Evolutionary conservation across 64 coral and sea anemone genomes (phyloP).

Genomic region (Stichodactyla mertensii): DNA sequence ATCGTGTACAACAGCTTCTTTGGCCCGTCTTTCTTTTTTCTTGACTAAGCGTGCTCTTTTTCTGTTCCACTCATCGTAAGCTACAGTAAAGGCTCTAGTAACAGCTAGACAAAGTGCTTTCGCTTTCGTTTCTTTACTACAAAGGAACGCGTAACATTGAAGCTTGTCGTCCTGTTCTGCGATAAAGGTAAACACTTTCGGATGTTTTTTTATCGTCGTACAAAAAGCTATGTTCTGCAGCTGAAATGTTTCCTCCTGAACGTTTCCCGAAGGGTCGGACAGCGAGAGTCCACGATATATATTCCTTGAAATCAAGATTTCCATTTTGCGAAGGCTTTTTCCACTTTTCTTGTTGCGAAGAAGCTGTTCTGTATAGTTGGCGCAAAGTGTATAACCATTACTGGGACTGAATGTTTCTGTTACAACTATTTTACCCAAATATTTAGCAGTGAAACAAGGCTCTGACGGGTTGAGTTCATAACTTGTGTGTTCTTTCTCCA

Average conservation of each 20-base stretch:
- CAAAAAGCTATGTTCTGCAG: constrained; percentile 76
- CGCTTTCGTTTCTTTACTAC: constrained; percentile 46
- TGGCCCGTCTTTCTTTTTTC: constrained; percentile 28
- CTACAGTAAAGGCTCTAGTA: constrained; percentile 51
- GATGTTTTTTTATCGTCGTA: constrained; percentile 47
- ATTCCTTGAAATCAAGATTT: constrained; percentile 65
- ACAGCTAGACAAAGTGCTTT: constrained; percentile 62
- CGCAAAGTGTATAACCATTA: constrained; percentile 30
- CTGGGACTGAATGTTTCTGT: constrained; percentile 29
- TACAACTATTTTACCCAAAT: constrained; percentile 39
- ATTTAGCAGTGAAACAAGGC: constrained; percentile 42
- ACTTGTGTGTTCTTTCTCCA: constrained; percentile 56
- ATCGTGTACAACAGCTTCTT: background rate
- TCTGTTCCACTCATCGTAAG: constrained; percentile 57
- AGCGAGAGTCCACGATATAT: constrained; percentile 63
- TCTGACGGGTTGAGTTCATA: constrained; percentile 70
- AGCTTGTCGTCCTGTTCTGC: constrained; percentile 56
- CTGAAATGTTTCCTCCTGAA: constrained; percentile 42
- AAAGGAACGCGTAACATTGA: constrained; percentile 55
- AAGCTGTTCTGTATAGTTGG: constrained; percentile 45
- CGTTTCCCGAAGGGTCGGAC: constrained; percentile 34
- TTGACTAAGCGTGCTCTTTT: constrained; percentile 39
- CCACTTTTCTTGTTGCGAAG: constrained; percentile 14
- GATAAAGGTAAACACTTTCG: constrained; percentile 68
- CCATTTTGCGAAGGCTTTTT: constrained; percentile 44